These are phyloP conservation scores for Cephalotes varians DNA, from an alignment of 2,888 invertebrate genomes.

Conservation along the genomic window DNA sequence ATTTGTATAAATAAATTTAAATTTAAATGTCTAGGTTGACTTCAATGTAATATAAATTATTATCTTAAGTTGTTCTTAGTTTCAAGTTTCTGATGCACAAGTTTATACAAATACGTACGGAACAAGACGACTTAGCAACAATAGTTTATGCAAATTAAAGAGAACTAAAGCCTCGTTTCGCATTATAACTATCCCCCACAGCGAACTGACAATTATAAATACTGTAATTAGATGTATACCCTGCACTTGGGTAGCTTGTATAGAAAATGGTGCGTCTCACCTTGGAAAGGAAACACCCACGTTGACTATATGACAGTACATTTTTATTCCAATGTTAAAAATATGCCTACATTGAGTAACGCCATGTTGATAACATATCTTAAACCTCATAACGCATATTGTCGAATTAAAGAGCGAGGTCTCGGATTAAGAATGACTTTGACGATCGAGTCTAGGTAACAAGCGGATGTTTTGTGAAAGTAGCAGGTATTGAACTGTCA, in stretches of 20 bases:
- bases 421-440: background rate
- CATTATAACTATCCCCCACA: background rate
- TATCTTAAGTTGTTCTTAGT: background rate
- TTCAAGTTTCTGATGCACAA: background rate
- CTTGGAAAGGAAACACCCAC: background rate
- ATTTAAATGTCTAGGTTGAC: background rate
- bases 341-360: background rate
- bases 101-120: background rate
- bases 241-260: conserved; percentile 3
- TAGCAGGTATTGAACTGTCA: background rate
- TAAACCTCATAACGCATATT: conserved; percentile 4
- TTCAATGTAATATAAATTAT: background rate
- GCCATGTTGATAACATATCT: background rate
- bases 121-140: background rate
- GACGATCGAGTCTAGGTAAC: background rate
- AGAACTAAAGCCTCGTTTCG: background rate
- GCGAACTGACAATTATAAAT: conserved; percentile 34
- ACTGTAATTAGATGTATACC: conserved; percentile 34
- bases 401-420: conserved; percentile 16
- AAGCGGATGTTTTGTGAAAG: conserved; percentile 1
- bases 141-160: background rate
- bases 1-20: background rate
- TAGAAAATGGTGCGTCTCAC: conserved; percentile 8
- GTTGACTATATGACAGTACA: conserved; percentile 17
- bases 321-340: conserved; percentile 34